These are phyloP conservation scores for Drosophila pullipes DNA, from an alignment of 2,888 invertebrate genomes.

Conservation along the genomic window DNA sequence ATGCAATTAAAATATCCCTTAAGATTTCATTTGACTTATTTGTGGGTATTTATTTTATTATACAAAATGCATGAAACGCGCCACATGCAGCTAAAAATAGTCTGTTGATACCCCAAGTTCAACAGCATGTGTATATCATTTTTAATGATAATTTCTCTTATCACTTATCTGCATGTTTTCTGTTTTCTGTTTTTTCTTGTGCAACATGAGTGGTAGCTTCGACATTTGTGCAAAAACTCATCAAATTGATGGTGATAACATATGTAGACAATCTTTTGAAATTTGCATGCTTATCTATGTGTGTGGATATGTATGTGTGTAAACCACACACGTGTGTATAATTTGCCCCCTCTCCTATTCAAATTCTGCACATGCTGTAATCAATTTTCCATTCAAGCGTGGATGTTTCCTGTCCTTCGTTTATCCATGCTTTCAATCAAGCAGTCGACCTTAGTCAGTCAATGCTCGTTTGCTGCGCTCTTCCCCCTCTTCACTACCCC, in stretches of 20 bases:
- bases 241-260: constrained; percentile 31
- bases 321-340: not conserved
- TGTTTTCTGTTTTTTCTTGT: constrained; percentile 1
- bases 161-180: constrained; percentile 10
- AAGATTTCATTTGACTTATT: no score
- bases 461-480: constrained; percentile 18
- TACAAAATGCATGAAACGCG: not conserved
- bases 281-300: constrained; percentile 50
- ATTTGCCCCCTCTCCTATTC: constrained; percentile 27
- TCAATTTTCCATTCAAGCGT: constrained; percentile 67
- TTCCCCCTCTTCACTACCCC: not conserved
- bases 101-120: constrained; percentile 1
- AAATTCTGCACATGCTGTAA: constrained; percentile 61
- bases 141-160: constrained; percentile 27
- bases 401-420: constrained; percentile 58
- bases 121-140: not conserved
- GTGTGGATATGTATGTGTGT: not conserved
- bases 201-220: constrained; percentile 44
- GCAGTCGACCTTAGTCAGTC: constrained; percentile 65
- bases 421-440: constrained; percentile 75
- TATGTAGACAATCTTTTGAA: constrained; percentile 30
- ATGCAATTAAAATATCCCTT: not conserved
- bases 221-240: constrained; percentile 27
- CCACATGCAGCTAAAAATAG: constrained; percentile 3
- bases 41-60: not conserved